Conservation (phyloP, 1,140 invertebrate genomes). For the Leptopilina boulardi region DNA sequence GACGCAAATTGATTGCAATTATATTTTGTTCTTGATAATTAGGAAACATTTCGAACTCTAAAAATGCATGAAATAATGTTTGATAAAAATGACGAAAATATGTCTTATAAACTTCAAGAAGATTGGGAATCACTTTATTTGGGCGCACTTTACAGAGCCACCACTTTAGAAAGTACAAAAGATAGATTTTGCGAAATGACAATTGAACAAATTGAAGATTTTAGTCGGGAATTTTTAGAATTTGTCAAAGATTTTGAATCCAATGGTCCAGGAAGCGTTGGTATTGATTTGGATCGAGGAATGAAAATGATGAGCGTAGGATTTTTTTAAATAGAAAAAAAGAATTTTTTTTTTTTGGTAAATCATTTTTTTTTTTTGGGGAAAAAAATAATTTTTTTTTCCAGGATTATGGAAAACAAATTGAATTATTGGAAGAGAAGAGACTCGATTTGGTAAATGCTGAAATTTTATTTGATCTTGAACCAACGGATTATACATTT, state of each 20-base stretch:
- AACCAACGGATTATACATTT: constrained; percentile 87
- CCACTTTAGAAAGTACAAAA: constrained; percentile 83
- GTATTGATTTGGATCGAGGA: constrained; percentile 85
- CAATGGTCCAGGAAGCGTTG: constrained; percentile 87
- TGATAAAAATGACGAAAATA: constrained; percentile 74
- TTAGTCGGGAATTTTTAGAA: constrained; percentile 79
- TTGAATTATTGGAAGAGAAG: constrained; percentile 81
- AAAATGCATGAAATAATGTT: constrained; percentile 67
- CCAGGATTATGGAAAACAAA: constrained; percentile 82
- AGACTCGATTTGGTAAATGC: constrained; percentile 84
- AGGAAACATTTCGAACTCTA: constrained; percentile 66
- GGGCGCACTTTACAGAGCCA: constrained; percentile 81
- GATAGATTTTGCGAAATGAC: constrained; percentile 88
- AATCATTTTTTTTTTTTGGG: constrained; percentile 19
- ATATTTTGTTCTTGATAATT: no score
- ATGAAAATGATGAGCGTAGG: constrained; percentile 81
- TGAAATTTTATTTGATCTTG: constrained; percentile 90
- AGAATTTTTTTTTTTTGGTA: not conserved
- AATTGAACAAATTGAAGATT: constrained; percentile 83
- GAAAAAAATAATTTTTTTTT: constrained; percentile 36
- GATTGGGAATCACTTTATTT: constrained; percentile 83
- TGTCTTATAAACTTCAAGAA: constrained; percentile 79
- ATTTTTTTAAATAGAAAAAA: constrained; percentile 18
- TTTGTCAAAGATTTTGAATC: constrained; percentile 85
- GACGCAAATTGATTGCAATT: no score